Conservation (phyloP, 2,113 vertebrate genomes). For the Takifugu flavidus region DNA sequence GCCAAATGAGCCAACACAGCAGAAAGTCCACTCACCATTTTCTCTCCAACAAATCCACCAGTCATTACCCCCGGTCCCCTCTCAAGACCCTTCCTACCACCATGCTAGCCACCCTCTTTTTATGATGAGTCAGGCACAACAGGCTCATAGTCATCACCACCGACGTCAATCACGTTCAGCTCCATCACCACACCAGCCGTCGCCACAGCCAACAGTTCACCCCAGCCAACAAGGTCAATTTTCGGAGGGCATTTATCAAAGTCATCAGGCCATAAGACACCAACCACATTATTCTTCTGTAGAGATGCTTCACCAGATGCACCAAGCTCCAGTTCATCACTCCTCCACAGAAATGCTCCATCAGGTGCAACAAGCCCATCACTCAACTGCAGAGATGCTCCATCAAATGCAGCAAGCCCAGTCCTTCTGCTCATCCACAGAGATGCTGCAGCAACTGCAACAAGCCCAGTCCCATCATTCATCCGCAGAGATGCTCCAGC, state of each 20-base stretch:
- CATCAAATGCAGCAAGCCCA: constrained; percentile 1
- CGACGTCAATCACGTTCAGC: constrained; percentile 64
- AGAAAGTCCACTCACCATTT: constrained; percentile 56
- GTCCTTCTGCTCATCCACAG: constrained; percentile 32
- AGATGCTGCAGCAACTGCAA: constrained; percentile 62
- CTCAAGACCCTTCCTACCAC: constrained; percentile 59
- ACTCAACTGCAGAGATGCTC: not conserved
- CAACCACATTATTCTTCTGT: constrained; percentile 60
- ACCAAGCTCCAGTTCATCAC: not conserved
- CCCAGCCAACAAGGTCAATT: constrained; percentile 49
- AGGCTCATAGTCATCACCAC: constrained; percentile 49
- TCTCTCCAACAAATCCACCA: constrained; percentile 70
- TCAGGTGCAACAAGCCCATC: not conserved
- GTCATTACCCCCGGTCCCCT: constrained; percentile 69
- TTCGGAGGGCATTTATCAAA: constrained; percentile 64
- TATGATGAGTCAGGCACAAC: constrained; percentile 62
- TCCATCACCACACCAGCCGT: constrained; percentile 56
- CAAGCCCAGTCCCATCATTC: constrained; percentile 53
- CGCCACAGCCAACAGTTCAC: constrained; percentile 39
- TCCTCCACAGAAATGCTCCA: constrained; percentile 1
- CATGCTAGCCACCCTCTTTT: constrained; percentile 60
- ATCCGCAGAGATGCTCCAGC: constrained; percentile 59
- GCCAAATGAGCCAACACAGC: constrained; percentile 68
- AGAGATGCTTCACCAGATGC: not conserved
- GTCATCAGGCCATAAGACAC: constrained; percentile 49